Evolutionary conservation across 2,888 invertebrate genomes (phyloP).

Genomic region (Esperia sulphurella): DNA sequence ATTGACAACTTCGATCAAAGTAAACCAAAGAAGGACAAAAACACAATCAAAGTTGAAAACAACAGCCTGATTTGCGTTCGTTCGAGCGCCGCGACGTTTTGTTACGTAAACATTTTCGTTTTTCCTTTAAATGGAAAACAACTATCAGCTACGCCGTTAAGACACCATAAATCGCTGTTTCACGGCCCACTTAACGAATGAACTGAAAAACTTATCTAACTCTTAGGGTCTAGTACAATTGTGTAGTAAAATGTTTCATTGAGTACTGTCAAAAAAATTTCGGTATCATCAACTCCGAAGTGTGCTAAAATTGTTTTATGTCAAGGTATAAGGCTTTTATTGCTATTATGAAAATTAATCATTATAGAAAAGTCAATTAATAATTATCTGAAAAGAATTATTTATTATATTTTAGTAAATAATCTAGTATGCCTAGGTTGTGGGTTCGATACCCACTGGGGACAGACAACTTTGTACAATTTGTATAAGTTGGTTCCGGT

Average conservation of each 20-base stretch:
- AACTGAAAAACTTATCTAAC: constrained; percentile 73
- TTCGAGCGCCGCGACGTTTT: neutral
- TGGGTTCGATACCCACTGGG: too few relatives aligned
- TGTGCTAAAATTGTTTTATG: too few relatives aligned
- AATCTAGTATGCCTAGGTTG: too few relatives aligned
- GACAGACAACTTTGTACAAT: too few relatives aligned
- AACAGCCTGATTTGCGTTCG: neutral
- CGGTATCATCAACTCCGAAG: too few relatives aligned
- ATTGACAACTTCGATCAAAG: too few relatives aligned
- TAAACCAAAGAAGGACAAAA: neutral
- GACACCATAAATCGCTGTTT: constrained; percentile 61
- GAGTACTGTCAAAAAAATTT: neutral
- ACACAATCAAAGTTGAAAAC: neutral
- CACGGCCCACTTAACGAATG: constrained; percentile 72
- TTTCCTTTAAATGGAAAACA: constrained; percentile 39
- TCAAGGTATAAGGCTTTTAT: too few relatives aligned
- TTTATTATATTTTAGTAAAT: too few relatives aligned
- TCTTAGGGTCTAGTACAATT: constrained; percentile 37
- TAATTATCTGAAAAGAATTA: too few relatives aligned
- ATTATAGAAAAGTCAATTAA: too few relatives aligned
- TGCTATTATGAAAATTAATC: too few relatives aligned
- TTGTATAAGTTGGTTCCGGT: too few relatives aligned
- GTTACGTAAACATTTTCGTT: constrained; percentile 22
- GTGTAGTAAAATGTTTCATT: constrained; percentile 21
- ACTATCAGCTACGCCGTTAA: constrained; percentile 52